Evolutionary conservation across 2,113 vertebrate species (phyloP), one percentile per base, ranked within the genome.

Genomic region (Ctenodactylus gundi): DNA sequence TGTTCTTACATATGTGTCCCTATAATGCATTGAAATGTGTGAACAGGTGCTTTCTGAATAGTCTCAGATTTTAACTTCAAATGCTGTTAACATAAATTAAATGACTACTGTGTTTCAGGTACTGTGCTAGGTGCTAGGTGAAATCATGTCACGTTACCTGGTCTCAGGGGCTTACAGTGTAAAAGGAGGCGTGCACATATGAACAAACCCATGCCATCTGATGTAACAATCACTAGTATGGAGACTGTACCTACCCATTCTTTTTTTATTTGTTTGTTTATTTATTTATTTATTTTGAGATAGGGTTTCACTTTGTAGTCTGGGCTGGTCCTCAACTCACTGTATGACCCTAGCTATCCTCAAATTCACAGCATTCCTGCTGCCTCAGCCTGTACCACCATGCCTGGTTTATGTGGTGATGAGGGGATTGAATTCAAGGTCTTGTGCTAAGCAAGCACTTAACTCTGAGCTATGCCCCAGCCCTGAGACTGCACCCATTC

Each of bases 31-130:
- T 60, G 57, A 72, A 81, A 90, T 88, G 44, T 44, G n/a, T 81
- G 46, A 49, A 2, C 36, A 78, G 44, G 4, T 68, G 9, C 36
- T 65, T 92, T 94, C n/a, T 85, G 17, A 93, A 65, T 95, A 11
- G 67, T 92, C 29, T 88, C 44, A 83, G 27, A 90, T 76, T 94
- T 91, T 92, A 92, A 86, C 82, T 55, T 91, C 57, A 94, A 91
- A 51, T 93, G 46, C 17, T 75, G 18, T 49, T 90, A 90, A 46
- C 9, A 62, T 81, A 21, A 34, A 44, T 85, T 95, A 53, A 73
- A 55, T 87, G 70, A 73, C 23, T 93, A 12, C 12, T 39, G 3
- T 83, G 55, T 70, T 57, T 36, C n/a, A 77, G 9, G 31, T 68
- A 81, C 13, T 92, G 39, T 91, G 44, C 41, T 68, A 82, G 41